Conservation (phyloP, 1,140 invertebrate species). For the Drosophila fuyamai region DNA sequence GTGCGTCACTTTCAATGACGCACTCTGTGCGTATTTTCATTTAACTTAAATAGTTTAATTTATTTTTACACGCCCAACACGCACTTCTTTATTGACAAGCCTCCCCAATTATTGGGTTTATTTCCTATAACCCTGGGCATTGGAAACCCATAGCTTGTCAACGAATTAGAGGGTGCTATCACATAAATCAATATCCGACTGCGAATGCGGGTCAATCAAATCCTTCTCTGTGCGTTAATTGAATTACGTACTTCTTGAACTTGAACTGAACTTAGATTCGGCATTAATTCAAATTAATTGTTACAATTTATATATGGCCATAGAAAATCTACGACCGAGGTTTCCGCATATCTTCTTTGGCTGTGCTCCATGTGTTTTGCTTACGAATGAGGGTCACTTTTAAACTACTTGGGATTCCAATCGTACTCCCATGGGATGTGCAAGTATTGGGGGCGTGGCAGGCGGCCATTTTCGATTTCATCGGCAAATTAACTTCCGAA, state of each 20-base stretch:
- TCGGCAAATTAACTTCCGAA: slow-evolving; percentile 71
- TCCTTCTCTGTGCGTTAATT: slow-evolving; percentile 7
- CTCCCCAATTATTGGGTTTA: slow-evolving; percentile 10
- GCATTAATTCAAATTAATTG: slow-evolving; percentile 20
- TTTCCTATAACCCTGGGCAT: not conserved
- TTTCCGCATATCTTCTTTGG: slow-evolving; percentile 3
- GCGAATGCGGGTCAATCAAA: slow-evolving; percentile 23
- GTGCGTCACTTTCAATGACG: slow-evolving; percentile 25
- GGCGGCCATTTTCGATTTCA: slow-evolving; percentile 60
- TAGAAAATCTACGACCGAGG: not conserved
- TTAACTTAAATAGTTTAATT: slow-evolving; percentile 23
- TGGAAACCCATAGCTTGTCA: not conserved
- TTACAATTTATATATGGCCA: slow-evolving; percentile 73
- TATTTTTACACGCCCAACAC: slow-evolving; percentile 18
- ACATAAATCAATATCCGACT: slow-evolving; percentile 12
- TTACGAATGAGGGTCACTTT: slow-evolving; percentile 23
- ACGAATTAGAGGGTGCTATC: not conserved
- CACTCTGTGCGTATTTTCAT: slow-evolving; percentile 2
- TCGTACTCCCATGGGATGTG: not conserved
- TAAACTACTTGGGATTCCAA: slow-evolving; percentile 37
- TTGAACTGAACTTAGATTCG: slow-evolving; percentile 32
- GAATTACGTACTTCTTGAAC: slow-evolving; percentile 14
- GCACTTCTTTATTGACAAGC: not conserved
- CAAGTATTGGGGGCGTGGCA: not conserved
- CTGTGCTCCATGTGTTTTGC: not conserved